Percentiles rank a stretch among this genome's conserved stretches.
phyloP scores from a whole-genome alignment of 2,113 vertebrate genomes.

The Thalassoma bifasciatum region DNA sequence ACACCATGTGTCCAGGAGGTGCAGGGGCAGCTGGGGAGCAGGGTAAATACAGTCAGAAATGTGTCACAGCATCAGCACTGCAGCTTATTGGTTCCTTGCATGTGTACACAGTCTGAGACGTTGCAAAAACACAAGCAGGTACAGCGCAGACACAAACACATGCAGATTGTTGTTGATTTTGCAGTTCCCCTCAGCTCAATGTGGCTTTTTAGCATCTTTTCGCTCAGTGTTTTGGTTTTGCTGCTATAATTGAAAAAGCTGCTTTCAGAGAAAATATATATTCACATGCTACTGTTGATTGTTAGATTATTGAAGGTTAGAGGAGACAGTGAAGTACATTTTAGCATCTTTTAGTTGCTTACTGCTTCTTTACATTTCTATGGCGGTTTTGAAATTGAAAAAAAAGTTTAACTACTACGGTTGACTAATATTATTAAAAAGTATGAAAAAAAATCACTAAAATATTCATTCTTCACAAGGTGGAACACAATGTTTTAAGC shows the following conservation, averaged over 20 bases:
- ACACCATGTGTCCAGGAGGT: slow-evolving; percentile 20
- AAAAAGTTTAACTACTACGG: no score
- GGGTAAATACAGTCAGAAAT: slow-evolving; percentile 67
- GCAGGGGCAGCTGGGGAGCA: slow-evolving; percentile 62
- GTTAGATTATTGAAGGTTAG: not conserved
- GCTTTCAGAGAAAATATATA: not conserved
- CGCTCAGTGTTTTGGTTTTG: not conserved
- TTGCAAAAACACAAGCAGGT: slow-evolving; percentile 24
- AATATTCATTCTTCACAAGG: no score
- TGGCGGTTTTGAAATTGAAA: no score
- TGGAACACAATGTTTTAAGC: no score
- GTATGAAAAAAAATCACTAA: no score
- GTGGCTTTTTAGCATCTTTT: not conserved
- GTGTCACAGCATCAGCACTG: slow-evolving; percentile 62
- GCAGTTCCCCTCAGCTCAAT: not conserved
- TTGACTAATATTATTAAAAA: no score
- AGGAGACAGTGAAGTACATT: not conserved
- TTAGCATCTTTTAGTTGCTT: not conserved
- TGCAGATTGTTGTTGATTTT: slow-evolving; percentile 27
- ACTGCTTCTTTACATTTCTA: no score
- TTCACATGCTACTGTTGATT: not conserved
- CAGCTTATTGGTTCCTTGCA: slow-evolving; percentile 59
- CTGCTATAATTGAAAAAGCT: not conserved
- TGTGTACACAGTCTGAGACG: slow-evolving; percentile 32
- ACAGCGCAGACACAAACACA: slow-evolving; percentile 36